Evolutionary conservation across 2,113 vertebrate species (phyloP), one percentile per base, ranked within the genome.

Genomic region (Cyanistes caeruleus): DNA sequence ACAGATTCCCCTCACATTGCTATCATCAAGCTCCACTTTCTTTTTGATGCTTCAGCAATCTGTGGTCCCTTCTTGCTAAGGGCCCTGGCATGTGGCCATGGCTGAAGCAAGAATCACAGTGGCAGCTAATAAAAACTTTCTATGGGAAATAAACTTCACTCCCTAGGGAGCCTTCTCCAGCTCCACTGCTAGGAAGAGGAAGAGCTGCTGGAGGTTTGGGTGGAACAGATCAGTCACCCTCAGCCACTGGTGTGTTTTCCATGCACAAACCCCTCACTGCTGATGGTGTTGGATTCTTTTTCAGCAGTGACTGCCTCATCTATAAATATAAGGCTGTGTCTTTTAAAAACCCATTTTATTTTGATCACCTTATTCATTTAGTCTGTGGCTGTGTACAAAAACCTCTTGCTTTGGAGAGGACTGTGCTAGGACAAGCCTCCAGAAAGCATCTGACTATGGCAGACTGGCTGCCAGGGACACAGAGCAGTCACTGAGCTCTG

Each of bases 251-350:
- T 59, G 20, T 22, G 41, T 48, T 81, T 67, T 43, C 74, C 28
- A 19, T 30, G 20, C 41, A 60, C 64, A 64, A 53, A 60, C 0
- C 44, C 43, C 49, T 84, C 18, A 1, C 16, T 3, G 18, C 15
- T 53, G 41, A 25, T 14, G 22, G 24, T 0, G 2, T 11, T 8
- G 39, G 39, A n/a, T 31, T 44, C 8, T 35, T 77, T 48, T 30
- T 9, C 31, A 77, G 12, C 39, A 59, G 56, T 0, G 0, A 22
- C 28, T 3, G 0, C 7, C 9, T 17, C 9, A 3, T 43, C 30
- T 52, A 15, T 25, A 55, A 81, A 81, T 35, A 58, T 3, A 4
- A 51, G 11, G 25, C 28, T 7, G 4, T 25, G 17, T 43, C 51
- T 74, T 88, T 77, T n/a, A 41, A 46, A 94, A 81, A 77, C 33